Conservation (phyloP, 2,888 invertebrate species). For the Tricholauxania praeusta region DNA sequence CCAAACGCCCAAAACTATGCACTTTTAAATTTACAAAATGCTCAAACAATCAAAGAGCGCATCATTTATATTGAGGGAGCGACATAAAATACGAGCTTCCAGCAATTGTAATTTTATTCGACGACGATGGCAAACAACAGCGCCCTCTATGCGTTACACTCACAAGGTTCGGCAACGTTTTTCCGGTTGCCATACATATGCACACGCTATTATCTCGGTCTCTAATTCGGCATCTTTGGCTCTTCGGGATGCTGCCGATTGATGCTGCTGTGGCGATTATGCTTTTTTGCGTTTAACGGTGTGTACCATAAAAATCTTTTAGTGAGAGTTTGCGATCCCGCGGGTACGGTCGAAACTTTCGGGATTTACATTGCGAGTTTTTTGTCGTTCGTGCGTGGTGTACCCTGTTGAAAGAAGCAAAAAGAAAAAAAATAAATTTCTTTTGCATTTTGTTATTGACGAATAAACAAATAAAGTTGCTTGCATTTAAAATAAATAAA, state of each 20-base stretch:
- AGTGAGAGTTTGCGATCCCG: slow-evolving; percentile 69
- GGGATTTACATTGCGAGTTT: slow-evolving; percentile 49
- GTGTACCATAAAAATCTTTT: slow-evolving; percentile 67
- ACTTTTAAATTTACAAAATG: too few species aligned
- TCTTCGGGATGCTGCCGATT: slow-evolving; percentile 18
- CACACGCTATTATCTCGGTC: not conserved
- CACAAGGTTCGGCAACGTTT: slow-evolving; percentile 2
- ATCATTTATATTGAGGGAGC: too few species aligned
- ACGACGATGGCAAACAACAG: not conserved
- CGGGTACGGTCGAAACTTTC: slow-evolving; percentile 68
- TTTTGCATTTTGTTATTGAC: not conserved
- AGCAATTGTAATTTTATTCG: too few species aligned
- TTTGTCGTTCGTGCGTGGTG: slow-evolving; percentile 8
- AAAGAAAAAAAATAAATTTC: not conserved
- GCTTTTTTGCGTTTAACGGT: slow-evolving; percentile 49
- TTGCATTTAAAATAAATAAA: not conserved
- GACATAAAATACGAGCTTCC: too few species aligned
- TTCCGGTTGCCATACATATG: slow-evolving; percentile 1
- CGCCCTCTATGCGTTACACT: slow-evolving; percentile 20
- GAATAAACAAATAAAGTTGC: slow-evolving; percentile 11
- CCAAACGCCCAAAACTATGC: too few species aligned
- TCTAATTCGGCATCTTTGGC: not conserved
- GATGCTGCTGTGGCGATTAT: not conserved
- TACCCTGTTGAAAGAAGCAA: slow-evolving; percentile 7
- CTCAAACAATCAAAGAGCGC: too few species aligned